Evolutionary conservation across 2,797 vertebrate species (phyloP), one percentile per base, ranked within the genome.

Genomic region (Sebastes trivittatus): DNA sequence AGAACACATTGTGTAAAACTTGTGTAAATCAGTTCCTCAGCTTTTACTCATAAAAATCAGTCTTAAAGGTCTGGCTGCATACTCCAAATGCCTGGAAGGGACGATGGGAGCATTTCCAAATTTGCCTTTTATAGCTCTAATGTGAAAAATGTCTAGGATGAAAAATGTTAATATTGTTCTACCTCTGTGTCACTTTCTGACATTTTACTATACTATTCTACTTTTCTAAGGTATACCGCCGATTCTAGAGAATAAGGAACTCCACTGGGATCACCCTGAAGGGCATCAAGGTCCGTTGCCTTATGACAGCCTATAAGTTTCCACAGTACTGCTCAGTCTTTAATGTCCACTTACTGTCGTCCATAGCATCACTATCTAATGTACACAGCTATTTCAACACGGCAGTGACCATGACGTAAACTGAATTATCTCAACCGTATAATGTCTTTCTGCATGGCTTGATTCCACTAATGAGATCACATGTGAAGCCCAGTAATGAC

Each of bases 381-480:
- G 38, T 22, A 78, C 25, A 78, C 52, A 72, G 83, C 49, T 83
- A 78, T 72, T 81, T 77, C 29, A 85, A 63, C 67, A 38, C 72
- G 11, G n/a, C 75, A 68, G 36, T 54, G 61, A 58, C 69, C 63
- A 6, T 25, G 80, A 75, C 73, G 60, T 46, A 30, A 86, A 80
- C 61, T 30, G 36, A 79, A 75, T 77, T 16, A 79, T 69, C 70
- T 70, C 54, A 71, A 32, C 68, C 5, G 2, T 66, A 20, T 67
- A 80, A 81, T 77, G 52, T 66, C 52, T 74, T 79, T 90, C 72
- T 73, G 74, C 87, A 62, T 67, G 84, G 46, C 58, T 82, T 49
- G 32, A 56, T 54, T 76, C 66, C 22, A 34, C 66, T 70, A 83
- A 84, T 83, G 52, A 81, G 73, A 80, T 88, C 72, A 69, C 14